Conservation (phyloP, 2,888 invertebrate genomes). For the Epirrita christyi region DNA sequence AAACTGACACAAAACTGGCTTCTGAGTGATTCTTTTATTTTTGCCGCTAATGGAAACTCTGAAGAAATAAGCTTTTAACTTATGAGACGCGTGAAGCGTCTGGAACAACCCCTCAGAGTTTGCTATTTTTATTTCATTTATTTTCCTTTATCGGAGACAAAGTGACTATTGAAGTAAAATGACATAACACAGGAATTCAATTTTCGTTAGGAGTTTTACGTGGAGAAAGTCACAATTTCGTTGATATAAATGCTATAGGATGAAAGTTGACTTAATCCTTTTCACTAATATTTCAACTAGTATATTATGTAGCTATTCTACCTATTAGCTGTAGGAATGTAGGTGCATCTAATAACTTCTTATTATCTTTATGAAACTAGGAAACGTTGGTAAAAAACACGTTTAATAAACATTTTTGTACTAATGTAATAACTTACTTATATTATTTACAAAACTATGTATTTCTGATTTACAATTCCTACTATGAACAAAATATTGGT, state of each 20-base stretch:
- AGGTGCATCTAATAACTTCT: not conserved
- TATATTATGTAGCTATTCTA: too few species aligned
- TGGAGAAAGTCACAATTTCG: not conserved
- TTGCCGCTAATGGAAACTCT: constrained; percentile 45
- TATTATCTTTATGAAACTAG: not conserved
- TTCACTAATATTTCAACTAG: too few species aligned
- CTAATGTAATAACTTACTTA: constrained; percentile 28
- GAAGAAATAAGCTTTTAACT: constrained; percentile 48
- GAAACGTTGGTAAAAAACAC: constrained; percentile 48
- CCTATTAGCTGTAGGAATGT: not conserved
- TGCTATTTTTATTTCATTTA: constrained; percentile 20
- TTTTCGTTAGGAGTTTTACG: constrained; percentile 17
- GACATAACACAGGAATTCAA: constrained; percentile 18
- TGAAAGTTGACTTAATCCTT: too few species aligned
- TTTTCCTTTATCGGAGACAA: constrained; percentile 23
- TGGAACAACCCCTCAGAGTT: constrained; percentile 22
- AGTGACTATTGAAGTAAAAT: constrained; percentile 23
- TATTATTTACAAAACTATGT: constrained; percentile 26
- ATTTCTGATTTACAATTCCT: constrained; percentile 12
- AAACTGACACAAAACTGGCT: constrained; percentile 35
- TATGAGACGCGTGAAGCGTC: constrained; percentile 38
- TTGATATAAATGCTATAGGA: not conserved
- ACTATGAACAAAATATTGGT: not conserved
- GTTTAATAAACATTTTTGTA: constrained; percentile 63
- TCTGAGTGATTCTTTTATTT: constrained; percentile 50